Base-by-base conservation (phyloP, 2,888 invertebrate species). In the Drosophila helvetica region DNA sequence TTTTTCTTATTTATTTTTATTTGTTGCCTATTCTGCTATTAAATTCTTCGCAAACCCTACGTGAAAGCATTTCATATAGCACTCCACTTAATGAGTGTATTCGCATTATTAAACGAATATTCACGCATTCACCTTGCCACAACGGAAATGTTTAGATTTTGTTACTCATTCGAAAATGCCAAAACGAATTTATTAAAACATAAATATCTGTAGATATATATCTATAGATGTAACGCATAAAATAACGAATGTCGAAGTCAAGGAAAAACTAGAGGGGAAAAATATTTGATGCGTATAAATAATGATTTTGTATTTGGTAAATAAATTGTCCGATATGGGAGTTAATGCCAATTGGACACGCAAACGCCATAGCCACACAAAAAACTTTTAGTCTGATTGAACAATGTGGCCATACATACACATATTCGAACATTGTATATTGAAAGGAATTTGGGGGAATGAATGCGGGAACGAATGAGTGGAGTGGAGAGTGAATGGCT, bases 361-460 rank as follows among this genome's bases (percentile, higher is more conserved):
- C 83, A 83, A 81, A 56, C 38, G n/a, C 27, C 27, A 38, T 22
- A 25, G 15, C 65, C 38, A 38, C 38, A 38, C 45, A 19, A 27
- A 48, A 80, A 74, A 83, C 84, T 83, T 73, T 83, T 86, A 86
- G 84, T 48, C 55, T 51, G 80, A 83, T 83, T 86, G 70, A 80
- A 81, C 67, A 63, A 67, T 60, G 64, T 19, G 47, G 38, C n/a
- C 15, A 68, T 50, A 18, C 5, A 22, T 22, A 22, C 3, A 3
- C 5, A 22, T 38, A 6, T 38, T 38, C 38, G 8, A 25, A 7
- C 22, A 22, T 22, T 22, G 33, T 38, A 18, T 53, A 33, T 53
- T 53, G 42, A 27, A 53, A 50, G 57, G 38, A 52, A 63, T 53
- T 46, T 18, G 25, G 6, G 22, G 15, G 3, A 15, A 12, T 6